Evolutionary conservation across 2,888 invertebrate species (phyloP), one percentile per base, ranked within the genome.

Genomic region (Ernsta delagoae): DNA sequence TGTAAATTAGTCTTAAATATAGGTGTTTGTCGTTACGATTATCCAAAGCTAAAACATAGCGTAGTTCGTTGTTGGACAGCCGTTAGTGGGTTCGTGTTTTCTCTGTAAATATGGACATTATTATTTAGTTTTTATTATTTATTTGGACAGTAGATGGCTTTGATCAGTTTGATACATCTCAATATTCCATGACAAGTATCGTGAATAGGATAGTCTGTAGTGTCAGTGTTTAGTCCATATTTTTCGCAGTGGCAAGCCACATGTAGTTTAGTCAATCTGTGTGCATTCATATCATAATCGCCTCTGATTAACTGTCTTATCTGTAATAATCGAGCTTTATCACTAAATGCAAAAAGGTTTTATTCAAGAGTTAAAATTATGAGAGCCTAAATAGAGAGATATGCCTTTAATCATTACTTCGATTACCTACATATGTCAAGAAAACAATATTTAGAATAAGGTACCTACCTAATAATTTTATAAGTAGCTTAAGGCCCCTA

Each of bases 21-120:
- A 89, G 86, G 81, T 78, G 73, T 81, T 87, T 88, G 83, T 88
- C 78, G 86, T 88, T 89, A 84, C 83, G 84, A 85, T 85, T 83
- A 88, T 90, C 91, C 92, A 91, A 92, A 92, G 92, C 86, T 88
- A 85, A 85, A 78, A n/a, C 85, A 83, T 88, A 89, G 88, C 83
- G 83, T 90, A 90, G 87, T 78, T 78, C 79, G 83, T 84, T 86
- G 85, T 85, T 87, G 75, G 80, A 80, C 83, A 82, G 83, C 81
- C 79, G 82, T 81, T 77, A 80, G 77, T 84, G 83, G 81, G 79
- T 82, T 77, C 81, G 79, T 83, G 76, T 80, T 78, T 81, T 83
- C 45, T 79, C 8, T 92, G 92, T 83, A 92, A 92, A 86, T 77
- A 78, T 83, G 76, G 68, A 73, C 60, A 59, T 71, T 70, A 74